Base-by-base conservation (phyloP, 2,888 invertebrate species). In the Nymphalis polychloros region DNA sequence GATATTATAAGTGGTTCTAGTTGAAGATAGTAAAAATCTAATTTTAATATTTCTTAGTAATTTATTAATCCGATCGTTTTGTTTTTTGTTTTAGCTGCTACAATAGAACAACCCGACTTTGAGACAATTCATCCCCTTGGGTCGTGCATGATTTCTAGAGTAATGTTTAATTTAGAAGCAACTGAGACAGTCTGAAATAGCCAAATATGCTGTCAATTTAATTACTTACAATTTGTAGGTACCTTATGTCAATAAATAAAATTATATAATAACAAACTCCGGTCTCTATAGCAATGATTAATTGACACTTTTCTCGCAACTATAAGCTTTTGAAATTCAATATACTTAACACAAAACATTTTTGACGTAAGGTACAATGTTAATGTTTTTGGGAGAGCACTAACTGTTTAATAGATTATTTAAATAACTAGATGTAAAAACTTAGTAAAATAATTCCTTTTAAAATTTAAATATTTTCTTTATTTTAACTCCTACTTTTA, bases 71-170 rank as follows among this genome's bases (percentile, higher is more conserved):
- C 27, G 31, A 27, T 31, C 27, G 53, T 55, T 31, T 55, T 55
- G 31, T 55, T 81, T 76, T 82, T 90, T 90, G 90, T 92, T 92
- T 89, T 94, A 96, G 96, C 94, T 96, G 96, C 94, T 96, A 96
- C 95, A 96, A 96, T 94, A 94, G 96, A 94, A 96, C 96, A 79
- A 96, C 96, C 83, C 94, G 95, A 85, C 95, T 95, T 89, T 95
- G 94, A 95, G 84, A 88, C 77, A 75, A 79, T 79, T 83, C 81
- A 81, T 80, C 84, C 82, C 79, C 84, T 82, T 81, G 79, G 85
- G 84, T 84, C 87, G 86, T 85, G 90, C 90, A 90, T 90, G 90
- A 72, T 65, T 76, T 72, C 72, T 78, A 76, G 76, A 62, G 70
- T 71, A 73, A 73, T 55, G 73, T 76, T 74, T 71, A 71, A 31